Evolutionary conservation across 2,888 invertebrate species (phyloP), one percentile per base, ranked within the genome.

Genomic region (Acronicta alni): DNA sequence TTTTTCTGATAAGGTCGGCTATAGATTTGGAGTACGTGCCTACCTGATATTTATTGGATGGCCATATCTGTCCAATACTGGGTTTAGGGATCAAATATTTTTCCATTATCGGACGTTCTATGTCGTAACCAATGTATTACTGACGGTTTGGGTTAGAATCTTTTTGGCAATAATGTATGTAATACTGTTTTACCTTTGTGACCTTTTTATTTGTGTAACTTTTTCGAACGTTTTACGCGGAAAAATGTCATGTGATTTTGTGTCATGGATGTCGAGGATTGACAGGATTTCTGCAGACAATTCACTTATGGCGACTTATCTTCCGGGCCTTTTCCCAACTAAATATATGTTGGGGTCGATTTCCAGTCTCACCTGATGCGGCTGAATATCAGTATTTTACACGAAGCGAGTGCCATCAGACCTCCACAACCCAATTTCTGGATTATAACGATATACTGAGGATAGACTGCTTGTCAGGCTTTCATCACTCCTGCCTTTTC

Each of bases 61-160:
- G 52, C 48, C 54, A 57, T 75, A 68, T 74, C 59, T 43, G 55
- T 42, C 42, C 48, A 54, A 54, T 59, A 53, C 55, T 35, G 44
- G 48, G 32, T 69, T 72, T 47, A 8, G 52, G 74, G 67, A 67
- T 73, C 74, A 58, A 72, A 72, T 69, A 69, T 63, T 60, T 73
- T 69, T 58, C 59, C 59, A 70, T 75, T 72, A 72, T 69, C 62
- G 17, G 38, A 39, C 26, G 46, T 55, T 54, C 60, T 37, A 32
- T 59, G 54, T 45, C 53, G 42, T 44, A 37, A 16, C 43, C 46
- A 56, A 67, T 59, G 57, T 71, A 56, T 61, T 54, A 59, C 51
- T 39, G 51, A 44, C 52, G 32, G 18, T 38, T 41, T 16, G n/a
- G 15, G 72, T 41, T 59, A 54, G 15, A 61, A 68, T 67, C 72